Conservation (phyloP, 2,888 invertebrate species). For the Diaprepes abbreviatus region DNA sequence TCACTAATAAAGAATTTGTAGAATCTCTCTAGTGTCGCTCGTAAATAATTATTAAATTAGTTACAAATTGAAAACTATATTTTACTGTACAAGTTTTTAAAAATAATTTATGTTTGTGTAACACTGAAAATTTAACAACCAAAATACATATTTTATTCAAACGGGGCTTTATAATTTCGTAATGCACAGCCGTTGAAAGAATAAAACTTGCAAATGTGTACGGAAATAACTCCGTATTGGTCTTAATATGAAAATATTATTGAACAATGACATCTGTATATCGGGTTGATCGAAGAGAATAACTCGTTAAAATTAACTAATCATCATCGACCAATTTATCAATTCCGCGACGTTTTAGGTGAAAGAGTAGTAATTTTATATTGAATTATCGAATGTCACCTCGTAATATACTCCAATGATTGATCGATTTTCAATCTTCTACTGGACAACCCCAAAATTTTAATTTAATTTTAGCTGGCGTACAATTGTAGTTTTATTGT, state of each 20-base stretch:
- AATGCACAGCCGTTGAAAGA: too few species aligned
- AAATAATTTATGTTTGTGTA: too few species aligned
- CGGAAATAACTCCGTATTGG: conserved; percentile 30
- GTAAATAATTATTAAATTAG: too few species aligned
- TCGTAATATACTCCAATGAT: conserved; percentile 59
- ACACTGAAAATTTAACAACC: too few species aligned
- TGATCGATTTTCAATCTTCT: conserved; percentile 62
- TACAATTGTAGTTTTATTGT: conserved; percentile 4
- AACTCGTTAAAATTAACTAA: conserved; percentile 61
- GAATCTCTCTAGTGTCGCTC: too few species aligned
- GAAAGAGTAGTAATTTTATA: conserved; percentile 61
- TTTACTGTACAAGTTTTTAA: too few species aligned
- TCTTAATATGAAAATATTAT: conserved; percentile 28
- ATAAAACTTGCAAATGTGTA: conserved; percentile 29
- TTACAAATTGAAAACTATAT: too few species aligned
- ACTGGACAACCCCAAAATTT: conserved; percentile 8
- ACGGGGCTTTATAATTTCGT: too few species aligned
- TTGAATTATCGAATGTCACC: conserved; percentile 59
- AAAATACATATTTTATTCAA: too few species aligned
- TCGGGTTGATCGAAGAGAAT: conserved; percentile 48
- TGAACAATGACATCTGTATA: conserved; percentile 39
- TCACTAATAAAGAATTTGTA: too few species aligned
- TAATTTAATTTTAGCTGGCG: conserved; percentile 12
- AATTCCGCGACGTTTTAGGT: conserved; percentile 59
- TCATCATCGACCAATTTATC: conserved; percentile 63